Evolutionary conservation across 2,797 vertebrate species (phyloP), one percentile per base, ranked within the genome.

Genomic region (Pogoniulus pusillus): DNA sequence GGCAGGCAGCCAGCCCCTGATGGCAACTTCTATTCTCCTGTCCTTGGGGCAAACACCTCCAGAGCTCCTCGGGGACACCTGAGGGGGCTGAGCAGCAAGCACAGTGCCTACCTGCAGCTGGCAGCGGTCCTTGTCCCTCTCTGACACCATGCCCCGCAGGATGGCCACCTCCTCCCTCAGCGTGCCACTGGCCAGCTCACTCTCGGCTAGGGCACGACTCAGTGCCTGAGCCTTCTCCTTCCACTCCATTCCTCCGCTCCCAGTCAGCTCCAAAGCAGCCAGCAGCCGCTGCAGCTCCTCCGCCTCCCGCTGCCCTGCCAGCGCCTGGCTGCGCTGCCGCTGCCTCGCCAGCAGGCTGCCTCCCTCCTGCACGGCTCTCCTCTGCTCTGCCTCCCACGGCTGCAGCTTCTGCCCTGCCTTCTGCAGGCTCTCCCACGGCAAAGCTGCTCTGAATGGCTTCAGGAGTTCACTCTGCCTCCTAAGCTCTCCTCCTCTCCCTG

Each of bases 211-310:
- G 30, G 95, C 94, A 78, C 85, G 59, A 4, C 79, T 94, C 90
- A 97, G 64, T 27, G 85, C 85, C 55, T 92, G 94, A 27, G 94
- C 94, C 49, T 96, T 97, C 86, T 98, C 97, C 59, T 95, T 97
- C 96, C 97, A 98, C 75, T 97, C 94, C 5, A 98, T 96, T 95
- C 98, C 93, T 76, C 95, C 90, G 6, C 97, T 97, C 96, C 98
- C 98, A 0, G 97, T 98, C 58, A 84, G 95, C 79, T 98, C 98
- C 94, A 98, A 95, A 60, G 97, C 94, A 45, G 69, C 80, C 82
- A 85, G 73, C 19, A 96, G 70, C 30, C 6, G 32, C 59, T 97
- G 87, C 64, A 98, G 3, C 37, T 85, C 57, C 30, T 7, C 92
- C 20, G 75, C 79, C n/a, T 74, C 89, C 60, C 54, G 81, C 66